Evolutionary conservation across 2,888 invertebrate genomes (phyloP), one percentile per base, ranked within the genome.

Genomic region (Fragum fragum): DNA sequence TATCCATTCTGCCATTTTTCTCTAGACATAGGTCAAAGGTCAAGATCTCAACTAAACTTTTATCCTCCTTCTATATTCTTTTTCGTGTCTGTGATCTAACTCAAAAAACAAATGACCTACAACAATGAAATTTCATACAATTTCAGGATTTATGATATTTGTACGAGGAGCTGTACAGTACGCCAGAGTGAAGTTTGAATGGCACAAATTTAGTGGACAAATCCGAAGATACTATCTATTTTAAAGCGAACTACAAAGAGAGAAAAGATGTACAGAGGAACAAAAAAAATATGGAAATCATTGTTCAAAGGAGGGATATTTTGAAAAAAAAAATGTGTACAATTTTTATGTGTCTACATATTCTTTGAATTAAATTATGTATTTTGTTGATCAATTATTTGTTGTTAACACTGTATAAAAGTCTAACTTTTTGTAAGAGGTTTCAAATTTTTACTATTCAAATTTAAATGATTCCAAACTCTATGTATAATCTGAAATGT

Each of bases 101-200:
- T n/a, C n/a, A n/a, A n/a, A n/a, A n/a, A n/a, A n/a, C n/a, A n/a
- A n/a, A n/a, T n/a, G n/a, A n/a, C n/a, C n/a, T n/a, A n/a, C n/a
- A n/a, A n/a, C n/a, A n/a, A n/a, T n/a, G n/a, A n/a, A n/a, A n/a
- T n/a, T n/a, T n/a, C n/a, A n/a, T 36, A 71, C 28, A 52, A 21
- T 91, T 89, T 36, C 88, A 94, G 94, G 94, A 16, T 92, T 94
- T 83, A 84, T 93, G 79, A 91, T 93, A 57, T 94, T 94, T 86
- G 88, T 93, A 72, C 90, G 93, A 68, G 94, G 93, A 16, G 92
- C 93, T 53, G 89, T 93, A 71, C 93, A 93, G 87, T 93, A 94
- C 76, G 91, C 93, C 28, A 90, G 92, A 55, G 90, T 93, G 23
- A 93, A 93, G 83, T 93, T 93, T 81, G 93, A 93, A 79, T 93